Evolutionary conservation across 23 tunicate genomes (phyloP).

Genomic region (Phallusia fumigata): DNA sequence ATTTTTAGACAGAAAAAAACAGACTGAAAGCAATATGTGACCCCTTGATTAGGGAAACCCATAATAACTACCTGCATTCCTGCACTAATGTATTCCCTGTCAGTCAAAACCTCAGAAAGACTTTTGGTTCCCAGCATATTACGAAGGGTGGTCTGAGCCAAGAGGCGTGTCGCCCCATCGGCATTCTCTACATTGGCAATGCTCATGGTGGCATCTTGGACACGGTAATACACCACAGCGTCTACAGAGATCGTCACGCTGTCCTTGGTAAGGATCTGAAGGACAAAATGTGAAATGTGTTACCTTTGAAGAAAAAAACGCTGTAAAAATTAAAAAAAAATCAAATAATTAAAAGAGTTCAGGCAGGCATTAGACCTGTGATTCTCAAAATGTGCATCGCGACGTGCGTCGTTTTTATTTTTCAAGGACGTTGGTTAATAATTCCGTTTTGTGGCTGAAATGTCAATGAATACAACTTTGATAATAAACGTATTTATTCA

Average conservation of each 20-base stretch:
- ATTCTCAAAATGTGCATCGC: too few species aligned
- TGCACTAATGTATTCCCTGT: conserved; percentile 75
- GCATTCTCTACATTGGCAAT: conserved; percentile 88
- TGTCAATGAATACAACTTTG: too few species aligned
- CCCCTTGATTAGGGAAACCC: too few species aligned
- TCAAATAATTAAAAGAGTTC: too few species aligned
- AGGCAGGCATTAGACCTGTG: too few species aligned
- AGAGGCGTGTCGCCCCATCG: conserved; percentile 84
- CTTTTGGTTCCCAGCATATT: conserved; percentile 89
- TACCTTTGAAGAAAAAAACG: not conserved
- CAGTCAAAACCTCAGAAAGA: conserved; percentile 79
- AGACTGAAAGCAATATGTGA: too few species aligned
- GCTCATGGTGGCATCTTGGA: conserved; percentile 84
- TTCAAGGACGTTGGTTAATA: too few species aligned
- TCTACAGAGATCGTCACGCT: conserved; percentile 88
- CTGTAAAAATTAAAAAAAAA: too few species aligned
- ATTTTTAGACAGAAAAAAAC: too few species aligned
- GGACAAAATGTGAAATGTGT: not conserved
- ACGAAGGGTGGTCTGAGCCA: conserved; percentile 89
- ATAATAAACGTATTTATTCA: too few species aligned
- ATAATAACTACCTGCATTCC: conserved; percentile 67
- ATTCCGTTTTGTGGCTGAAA: too few species aligned
- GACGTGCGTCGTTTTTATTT: too few species aligned
- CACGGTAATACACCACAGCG: conserved; percentile 86
- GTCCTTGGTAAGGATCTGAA: conserved; percentile 88